Base-by-base conservation (phyloP, 2,797 vertebrate species). In the Otolemur crassicaudatus region DNA sequence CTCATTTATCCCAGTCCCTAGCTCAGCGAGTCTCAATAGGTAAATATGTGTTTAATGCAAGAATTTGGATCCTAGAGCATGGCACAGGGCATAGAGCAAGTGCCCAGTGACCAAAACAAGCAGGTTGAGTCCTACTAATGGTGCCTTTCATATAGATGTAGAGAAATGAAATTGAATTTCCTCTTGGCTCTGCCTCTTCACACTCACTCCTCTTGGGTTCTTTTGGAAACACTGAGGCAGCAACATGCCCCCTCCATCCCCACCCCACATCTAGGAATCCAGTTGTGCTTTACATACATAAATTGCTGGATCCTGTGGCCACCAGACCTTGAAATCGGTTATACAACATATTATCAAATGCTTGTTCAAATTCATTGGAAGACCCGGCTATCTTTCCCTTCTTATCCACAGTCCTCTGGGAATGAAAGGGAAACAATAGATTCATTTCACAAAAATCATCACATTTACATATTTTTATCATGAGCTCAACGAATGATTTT, bases 391-490 rank as follows among this genome's bases (percentile, higher is more conserved):
- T 96, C 95, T 53, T 53, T 34, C 87, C 95, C 84, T 87, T 83
- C 95, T 95, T 40, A 97, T 37, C 91, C 95, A 27, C 91, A n/a
- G 85, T 83, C 97, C 96, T 88, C 79, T n/a, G 97, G 96, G 97
- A 95, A 34, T 49, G 90, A 94, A 97, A 96, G 20, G 93, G 96
- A 96, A 96, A 97, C 96, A 97, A 97, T 96, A 82, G 97, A 97
- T 96, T 97, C 96, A 96, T 97, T 97, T 96, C 94, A 94, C 97
- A 96, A 97, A 98, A 97, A 96, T 97, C 96, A 97, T 96, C 96
- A 91, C 97, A 97, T 98, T 96, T 97, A 94, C 96, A 97, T 97
- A 97, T 97, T 97, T 97, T 97, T 97, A 98, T 97, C 97, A 95
- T 97, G 97, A 97, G 97, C 97, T 96, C 96, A 94, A 97, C 20